These are phyloP conservation scores for Schizotus pectinicornis DNA, from an alignment of 2,888 invertebrate genomes.

Conservation along the genomic window DNA sequence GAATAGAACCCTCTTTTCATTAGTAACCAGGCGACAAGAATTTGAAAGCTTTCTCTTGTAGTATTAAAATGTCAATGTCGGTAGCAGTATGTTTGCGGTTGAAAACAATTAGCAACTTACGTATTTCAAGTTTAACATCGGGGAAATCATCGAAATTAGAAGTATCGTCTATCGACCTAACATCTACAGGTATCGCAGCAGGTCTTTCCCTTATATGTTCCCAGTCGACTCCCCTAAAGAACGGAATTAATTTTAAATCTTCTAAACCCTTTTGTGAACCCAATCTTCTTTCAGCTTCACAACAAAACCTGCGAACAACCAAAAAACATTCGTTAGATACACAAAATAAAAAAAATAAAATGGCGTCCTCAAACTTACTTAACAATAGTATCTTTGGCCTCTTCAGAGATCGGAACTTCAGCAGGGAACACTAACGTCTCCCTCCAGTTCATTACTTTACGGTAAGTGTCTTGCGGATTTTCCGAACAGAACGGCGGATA, in stretches of 20 bases:
- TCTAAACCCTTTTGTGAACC: slow-evolving; percentile 91
- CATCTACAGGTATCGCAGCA: slow-evolving; percentile 96
- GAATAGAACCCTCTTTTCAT: too few relatives aligned
- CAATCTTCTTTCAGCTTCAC: slow-evolving; percentile 91
- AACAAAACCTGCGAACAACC: slow-evolving; percentile 79
- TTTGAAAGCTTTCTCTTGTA: too few relatives aligned
- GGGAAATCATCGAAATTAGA: slow-evolving; percentile 99
- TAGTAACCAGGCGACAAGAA: not conserved
- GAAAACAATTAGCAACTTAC: slow-evolving; percentile 69
- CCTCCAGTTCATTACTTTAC: slow-evolving; percentile 99
- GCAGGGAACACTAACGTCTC: slow-evolving; percentile 98
- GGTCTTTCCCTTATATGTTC: slow-evolving; percentile 98
- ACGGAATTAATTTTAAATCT: slow-evolving; percentile 90
- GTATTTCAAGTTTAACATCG: slow-evolving; percentile 97
- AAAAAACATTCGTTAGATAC: not conserved
- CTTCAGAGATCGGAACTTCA: slow-evolving; percentile 98
- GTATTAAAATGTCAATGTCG: too few relatives aligned
- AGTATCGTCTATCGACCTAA: slow-evolving; percentile 98
- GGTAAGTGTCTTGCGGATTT: slow-evolving; percentile 95
- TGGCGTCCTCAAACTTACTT: slow-evolving; percentile 45
- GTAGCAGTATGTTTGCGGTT: not conserved
- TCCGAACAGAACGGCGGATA: slow-evolving; percentile 99
- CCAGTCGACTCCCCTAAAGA: slow-evolving; percentile 99
- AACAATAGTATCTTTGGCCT: slow-evolving; percentile 93
- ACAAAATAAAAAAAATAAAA: not conserved